phyloP scores from a whole-genome alignment of 2,888 invertebrate genomes.

The Aplocera efformata region DNA sequence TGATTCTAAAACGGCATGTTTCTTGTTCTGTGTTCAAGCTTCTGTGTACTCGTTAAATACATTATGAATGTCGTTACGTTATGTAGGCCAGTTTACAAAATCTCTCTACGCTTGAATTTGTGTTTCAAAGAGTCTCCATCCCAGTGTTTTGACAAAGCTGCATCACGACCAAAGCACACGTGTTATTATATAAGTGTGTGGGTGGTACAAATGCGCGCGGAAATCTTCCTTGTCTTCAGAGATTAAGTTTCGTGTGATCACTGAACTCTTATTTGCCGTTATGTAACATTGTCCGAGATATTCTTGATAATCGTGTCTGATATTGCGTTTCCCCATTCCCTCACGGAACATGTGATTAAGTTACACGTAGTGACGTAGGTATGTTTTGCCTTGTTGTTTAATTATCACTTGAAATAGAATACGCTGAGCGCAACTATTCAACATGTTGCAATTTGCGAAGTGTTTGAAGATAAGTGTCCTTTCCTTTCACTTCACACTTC shows the following conservation, averaged over 20 bases:
- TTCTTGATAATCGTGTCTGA: conserved; percentile 20
- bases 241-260: conserved; percentile 45
- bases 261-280: conserved; percentile 39
- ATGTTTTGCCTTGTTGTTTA: conserved; percentile 11
- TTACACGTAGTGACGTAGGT: background rate
- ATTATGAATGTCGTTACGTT: conserved; percentile 2
- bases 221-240: conserved; percentile 53
- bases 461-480: conserved; percentile 12
- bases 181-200: conserved; percentile 43
- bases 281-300: conserved; percentile 32
- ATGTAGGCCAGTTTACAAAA: conserved; percentile 42
- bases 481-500: conserved; percentile 22
- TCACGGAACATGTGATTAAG: conserved; percentile 4
- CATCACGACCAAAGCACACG: conserved; percentile 31
- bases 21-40: too few species aligned
- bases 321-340: conserved; percentile 19
- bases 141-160: conserved; percentile 44
- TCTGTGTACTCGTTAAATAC: conserved; percentile 16
- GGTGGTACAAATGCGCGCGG: conserved; percentile 49
- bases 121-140: conserved; percentile 28
- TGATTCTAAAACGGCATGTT: too few species aligned
- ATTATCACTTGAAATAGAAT: conserved; percentile 16
- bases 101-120: conserved; percentile 41
- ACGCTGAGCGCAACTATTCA: conserved; percentile 9
- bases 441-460: conserved; percentile 20